These are phyloP conservation scores for Bacillus rossius DNA, from an alignment of 1,140 invertebrate genomes.

Conservation along the genomic window DNA sequence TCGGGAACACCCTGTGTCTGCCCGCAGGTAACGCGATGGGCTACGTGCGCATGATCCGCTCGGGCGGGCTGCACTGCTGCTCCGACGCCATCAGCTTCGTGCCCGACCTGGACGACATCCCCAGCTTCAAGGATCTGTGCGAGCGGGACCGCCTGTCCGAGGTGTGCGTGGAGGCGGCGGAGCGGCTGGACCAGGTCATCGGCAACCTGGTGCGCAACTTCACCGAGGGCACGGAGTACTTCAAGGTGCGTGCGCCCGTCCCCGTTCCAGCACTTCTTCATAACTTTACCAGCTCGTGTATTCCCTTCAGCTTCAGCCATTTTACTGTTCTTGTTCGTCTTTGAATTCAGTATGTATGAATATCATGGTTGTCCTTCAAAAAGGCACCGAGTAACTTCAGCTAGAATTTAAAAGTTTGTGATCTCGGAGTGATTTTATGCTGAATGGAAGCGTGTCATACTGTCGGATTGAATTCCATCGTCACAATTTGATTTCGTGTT, in stretches of 20 bases:
- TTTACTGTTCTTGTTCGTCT: too few relatives aligned
- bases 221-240: conserved; percentile 91
- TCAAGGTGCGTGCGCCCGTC: conserved; percentile 74
- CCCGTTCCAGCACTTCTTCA: background rate
- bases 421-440: too few relatives aligned
- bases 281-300: too few relatives aligned
- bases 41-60: conserved; percentile 90
- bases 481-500: too few relatives aligned
- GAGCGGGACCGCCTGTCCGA: conserved; percentile 51
- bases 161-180: conserved; percentile 58
- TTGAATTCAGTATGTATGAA: too few relatives aligned
- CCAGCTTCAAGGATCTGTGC: conserved; percentile 53
- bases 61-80: conserved; percentile 88
- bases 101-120: conserved; percentile 70
- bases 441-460: too few relatives aligned
- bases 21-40: conserved; percentile 86
- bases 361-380: too few relatives aligned
- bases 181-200: conserved; percentile 71
- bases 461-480: too few relatives aligned
- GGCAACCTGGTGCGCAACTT: conserved; percentile 78
- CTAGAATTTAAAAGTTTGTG: too few relatives aligned
- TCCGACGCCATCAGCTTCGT: conserved; percentile 88
- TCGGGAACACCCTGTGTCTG: too few relatives aligned
- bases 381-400: too few relatives aligned
- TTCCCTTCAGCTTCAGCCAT: too few relatives aligned